Evolutionary conservation across 2,113 vertebrate species (phyloP), one percentile per base, ranked within the genome.

Genomic region (Lepus timidus): DNA sequence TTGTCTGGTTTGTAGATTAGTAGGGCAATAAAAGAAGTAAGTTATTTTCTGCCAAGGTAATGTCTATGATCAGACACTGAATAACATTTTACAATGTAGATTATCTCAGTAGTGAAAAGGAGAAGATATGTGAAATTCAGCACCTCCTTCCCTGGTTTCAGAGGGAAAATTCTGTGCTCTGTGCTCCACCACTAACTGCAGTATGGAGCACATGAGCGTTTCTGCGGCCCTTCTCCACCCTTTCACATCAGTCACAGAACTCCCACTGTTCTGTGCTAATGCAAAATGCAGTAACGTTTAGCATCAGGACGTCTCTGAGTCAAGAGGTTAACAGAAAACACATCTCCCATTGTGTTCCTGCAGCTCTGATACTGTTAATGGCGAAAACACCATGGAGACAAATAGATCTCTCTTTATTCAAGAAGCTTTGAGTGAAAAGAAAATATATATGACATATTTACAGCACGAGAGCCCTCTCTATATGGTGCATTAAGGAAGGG

Each of bases 251-350:
- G 88, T 84, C 93, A 96, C 95, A 95, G 96, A 96, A 89, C 94
- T 86, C 96, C 95, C 90, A 96, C 97, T 96, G 95, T 94, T 97
- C 85, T 65, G 96, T 76, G 95, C 92, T 97, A 96, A 97, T 96
- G 96, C 91, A 94, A 97, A 97, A 95, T 95, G 97, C 96, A 97
- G 94, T 96, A 97, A 96, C 97, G 88, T 97, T 97, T 97, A 97
- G 96, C 97, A 96, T 97, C 95, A 95, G 96, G 93, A 97, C 97
- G 95, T 97, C 95, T 97, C 90, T 88, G 96, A 97, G 97, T 97
- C 97, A 97, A 97, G 94, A 97, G 97, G 97, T 97, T 97, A 97
- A 97, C 90, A 51, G 96, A 97, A 97, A 97, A 97, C 97, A 97
- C 97, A 97, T 97, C 95, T 96, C 94, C 96, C 94, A 97, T 97